A percentile compares a stretch with the other conserved stretches of the same genome.
Conservation (phyloP, 1,140 invertebrate genomes). For the Cydia amplana region DNA sequence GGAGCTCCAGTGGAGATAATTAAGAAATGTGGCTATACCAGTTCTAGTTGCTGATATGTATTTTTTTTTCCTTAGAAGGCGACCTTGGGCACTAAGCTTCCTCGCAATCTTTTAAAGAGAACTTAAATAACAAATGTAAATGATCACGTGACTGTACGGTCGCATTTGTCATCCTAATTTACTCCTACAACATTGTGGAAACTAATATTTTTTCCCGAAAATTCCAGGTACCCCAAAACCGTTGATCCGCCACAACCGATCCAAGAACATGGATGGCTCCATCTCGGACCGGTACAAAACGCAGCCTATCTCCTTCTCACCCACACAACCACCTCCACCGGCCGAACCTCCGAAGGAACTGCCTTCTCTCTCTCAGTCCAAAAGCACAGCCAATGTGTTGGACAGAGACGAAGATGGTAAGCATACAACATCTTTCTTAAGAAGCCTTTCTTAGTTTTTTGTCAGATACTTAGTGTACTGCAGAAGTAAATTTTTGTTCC, state of each 20-base stretch:
- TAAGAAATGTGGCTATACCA: too few relatives aligned
- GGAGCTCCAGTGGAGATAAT: too few relatives aligned
- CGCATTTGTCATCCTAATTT: too few relatives aligned
- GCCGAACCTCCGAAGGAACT: constrained; percentile 46
- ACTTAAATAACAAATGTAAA: too few relatives aligned
- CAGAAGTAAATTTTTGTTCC: constrained; percentile 30
- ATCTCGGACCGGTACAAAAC: constrained; percentile 72
- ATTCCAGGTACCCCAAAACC: constrained; percentile 72
- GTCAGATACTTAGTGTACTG: constrained; percentile 6
- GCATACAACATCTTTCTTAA: constrained; percentile 33
- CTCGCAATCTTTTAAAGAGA: too few relatives aligned
- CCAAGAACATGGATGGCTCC: constrained; percentile 71
- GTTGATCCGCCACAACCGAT: constrained; percentile 73
- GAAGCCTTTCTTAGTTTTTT: constrained; percentile 27
- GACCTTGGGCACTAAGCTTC: too few relatives aligned
- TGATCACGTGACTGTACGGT: too few relatives aligned
- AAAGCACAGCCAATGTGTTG: constrained; percentile 73
- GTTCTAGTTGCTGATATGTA: too few relatives aligned
- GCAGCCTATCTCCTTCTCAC: constrained; percentile 59
- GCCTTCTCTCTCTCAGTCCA: constrained; percentile 68
- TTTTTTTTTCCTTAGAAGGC: too few relatives aligned
- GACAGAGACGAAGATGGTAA: constrained; percentile 79
- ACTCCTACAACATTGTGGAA: too few relatives aligned
- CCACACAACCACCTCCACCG: constrained; percentile 39
- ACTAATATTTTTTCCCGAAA: too few relatives aligned